A percentile compares a stretch with the other conserved stretches of the same genome.
phyloP scores from a whole-genome alignment of 2,888 invertebrate species.

The Aspidiotus rigidus region DNA sequence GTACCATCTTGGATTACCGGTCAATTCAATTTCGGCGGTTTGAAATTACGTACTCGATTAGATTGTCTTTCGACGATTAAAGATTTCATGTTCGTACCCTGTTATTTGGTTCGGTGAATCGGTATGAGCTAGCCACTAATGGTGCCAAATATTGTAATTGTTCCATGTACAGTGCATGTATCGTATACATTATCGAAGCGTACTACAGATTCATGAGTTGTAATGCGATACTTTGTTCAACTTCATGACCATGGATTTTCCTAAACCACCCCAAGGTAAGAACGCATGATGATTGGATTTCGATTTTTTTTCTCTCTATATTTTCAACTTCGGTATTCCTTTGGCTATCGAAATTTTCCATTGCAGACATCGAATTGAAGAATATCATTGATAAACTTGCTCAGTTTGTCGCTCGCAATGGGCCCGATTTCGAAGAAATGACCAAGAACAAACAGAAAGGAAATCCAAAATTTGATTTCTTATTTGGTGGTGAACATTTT shows the following conservation, averaged over 20 bases:
- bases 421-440: constrained; percentile 98
- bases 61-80: too few relatives aligned
- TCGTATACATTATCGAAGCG: too few relatives aligned
- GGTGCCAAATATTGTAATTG: too few relatives aligned
- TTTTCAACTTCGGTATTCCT: not conserved
- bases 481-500: constrained; percentile 91
- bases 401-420: constrained; percentile 97
- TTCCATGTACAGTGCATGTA: too few relatives aligned
- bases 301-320: not conserved
- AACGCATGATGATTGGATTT: not conserved
- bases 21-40: too few relatives aligned
- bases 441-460: constrained; percentile 97
- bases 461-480: constrained; percentile 93
- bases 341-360: not conserved
- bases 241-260: constrained; percentile 18
- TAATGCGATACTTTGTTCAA: too few relatives aligned
- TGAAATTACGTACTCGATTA: too few relatives aligned
- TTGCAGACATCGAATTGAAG: constrained; percentile 77
- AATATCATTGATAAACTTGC: constrained; percentile 98
- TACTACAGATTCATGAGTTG: too few relatives aligned
- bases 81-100: too few relatives aligned
- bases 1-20: too few relatives aligned
- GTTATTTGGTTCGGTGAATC: too few relatives aligned
- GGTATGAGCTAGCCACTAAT: too few relatives aligned
- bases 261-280: constrained; percentile 31